phyloP scores from a whole-genome alignment of 1,140 invertebrate species.

The Achatina immaculata region DNA sequence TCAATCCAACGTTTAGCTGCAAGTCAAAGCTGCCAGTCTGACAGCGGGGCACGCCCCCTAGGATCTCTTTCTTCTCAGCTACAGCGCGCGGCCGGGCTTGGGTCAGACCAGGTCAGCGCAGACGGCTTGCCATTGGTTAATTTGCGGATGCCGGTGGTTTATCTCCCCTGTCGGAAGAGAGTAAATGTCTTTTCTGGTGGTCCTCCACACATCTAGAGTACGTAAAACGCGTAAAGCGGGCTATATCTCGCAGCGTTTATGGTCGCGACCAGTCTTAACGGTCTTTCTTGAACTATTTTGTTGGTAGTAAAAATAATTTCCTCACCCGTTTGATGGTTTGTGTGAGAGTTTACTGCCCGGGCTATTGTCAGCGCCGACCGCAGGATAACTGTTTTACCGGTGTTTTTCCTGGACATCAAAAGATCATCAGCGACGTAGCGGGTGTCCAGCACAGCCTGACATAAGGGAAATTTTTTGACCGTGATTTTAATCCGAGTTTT shows the following conservation, averaged over 20 bases:
- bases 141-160: neutral
- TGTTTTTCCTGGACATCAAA: neutral
- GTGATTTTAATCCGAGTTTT: neutral
- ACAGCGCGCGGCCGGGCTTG: neutral
- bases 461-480: neutral
- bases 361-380: neutral
- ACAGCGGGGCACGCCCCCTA: neutral
- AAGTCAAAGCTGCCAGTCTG: neutral
- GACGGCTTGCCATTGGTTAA: neutral
- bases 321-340: neutral
- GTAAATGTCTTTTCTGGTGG: neutral
- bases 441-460: neutral
- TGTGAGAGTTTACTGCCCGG: neutral
- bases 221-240: neutral
- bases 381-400: neutral
- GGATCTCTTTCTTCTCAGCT: neutral
- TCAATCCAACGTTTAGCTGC: no score
- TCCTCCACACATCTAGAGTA: neutral
- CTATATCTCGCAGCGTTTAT: neutral
- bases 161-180: neutral
- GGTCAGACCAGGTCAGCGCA: slow-evolving; percentile 20
- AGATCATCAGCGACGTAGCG: neutral
- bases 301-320: slow-evolving; percentile 6
- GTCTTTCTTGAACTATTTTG: slow-evolving; percentile 21
- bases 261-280: neutral